A percentile compares a stretch with the other conserved stretches of the same genome.
These are phyloP conservation scores for Aphis gossypii DNA, from an alignment of 1,140 invertebrate genomes.

Conservation along the genomic window DNA sequence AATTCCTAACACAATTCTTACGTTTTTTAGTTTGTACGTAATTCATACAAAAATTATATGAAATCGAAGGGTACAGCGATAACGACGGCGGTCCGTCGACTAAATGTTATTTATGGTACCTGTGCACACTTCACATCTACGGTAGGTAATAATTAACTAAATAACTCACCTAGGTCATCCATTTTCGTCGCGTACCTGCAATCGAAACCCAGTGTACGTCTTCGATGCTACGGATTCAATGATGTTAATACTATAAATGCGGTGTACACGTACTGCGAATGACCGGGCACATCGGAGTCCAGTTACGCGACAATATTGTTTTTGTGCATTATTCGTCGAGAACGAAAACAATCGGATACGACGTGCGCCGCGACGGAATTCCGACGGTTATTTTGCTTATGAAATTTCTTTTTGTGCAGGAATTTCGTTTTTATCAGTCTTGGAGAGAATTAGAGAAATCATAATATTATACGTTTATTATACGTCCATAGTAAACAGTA, in stretches of 20 bases:
- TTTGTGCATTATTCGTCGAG: background rate
- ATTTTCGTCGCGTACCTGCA: background rate
- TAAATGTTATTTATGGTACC: background rate
- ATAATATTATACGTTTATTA: background rate
- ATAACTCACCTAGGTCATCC: constrained; percentile 47
- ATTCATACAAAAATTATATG: background rate
- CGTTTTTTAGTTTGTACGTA: background rate
- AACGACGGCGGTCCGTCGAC: background rate
- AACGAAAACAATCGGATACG: background rate
- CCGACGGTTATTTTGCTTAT: background rate
- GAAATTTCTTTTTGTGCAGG: background rate
- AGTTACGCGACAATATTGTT: background rate
- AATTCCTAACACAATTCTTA: background rate
- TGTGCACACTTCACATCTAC: background rate
- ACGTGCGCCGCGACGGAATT: background rate
- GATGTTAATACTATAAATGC: background rate
- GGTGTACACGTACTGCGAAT: background rate
- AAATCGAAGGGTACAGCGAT: background rate
- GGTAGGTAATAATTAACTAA: background rate
- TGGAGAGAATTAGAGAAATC: background rate
- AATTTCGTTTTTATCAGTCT: constrained; percentile 8
- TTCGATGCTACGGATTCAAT: background rate
- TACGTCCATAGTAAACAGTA: background rate
- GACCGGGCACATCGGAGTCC: background rate
- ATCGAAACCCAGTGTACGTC: background rate